These are phyloP conservation scores for Cliona cf. orientalis DNA, from an alignment of 37 sponge, comb jelly and placozoan genomes.

Conservation along the genomic window DNA sequence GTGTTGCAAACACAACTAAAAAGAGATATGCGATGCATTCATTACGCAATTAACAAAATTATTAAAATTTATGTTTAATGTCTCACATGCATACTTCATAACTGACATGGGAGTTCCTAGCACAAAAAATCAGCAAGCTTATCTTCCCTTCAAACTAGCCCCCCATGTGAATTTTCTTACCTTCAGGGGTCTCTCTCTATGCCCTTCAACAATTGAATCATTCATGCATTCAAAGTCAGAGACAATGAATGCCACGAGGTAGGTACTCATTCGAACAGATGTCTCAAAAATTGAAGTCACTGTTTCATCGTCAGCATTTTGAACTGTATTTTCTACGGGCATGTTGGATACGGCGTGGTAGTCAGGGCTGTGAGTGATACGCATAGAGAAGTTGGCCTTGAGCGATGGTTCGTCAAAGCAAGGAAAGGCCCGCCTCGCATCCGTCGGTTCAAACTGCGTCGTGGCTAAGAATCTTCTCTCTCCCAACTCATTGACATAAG, in stretches of 20 bases:
- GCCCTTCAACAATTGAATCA: neutral
- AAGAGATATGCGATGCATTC: no score
- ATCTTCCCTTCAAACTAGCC: neutral
- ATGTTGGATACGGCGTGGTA: conserved; percentile 82
- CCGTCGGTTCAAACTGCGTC: conserved; percentile 97
- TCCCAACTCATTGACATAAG: conserved; percentile 48
- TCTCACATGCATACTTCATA: neutral
- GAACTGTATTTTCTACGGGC: conserved; percentile 36
- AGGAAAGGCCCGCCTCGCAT: conserved; percentile 95
- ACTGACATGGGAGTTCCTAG: neutral
- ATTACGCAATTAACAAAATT: no score
- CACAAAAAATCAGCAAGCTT: neutral
- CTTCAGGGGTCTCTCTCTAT: neutral
- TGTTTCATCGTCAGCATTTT: neutral
- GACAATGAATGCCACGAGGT: conserved; percentile 97
- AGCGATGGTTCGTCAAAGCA: conserved; percentile 97
- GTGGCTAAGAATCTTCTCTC: conserved; percentile 65
- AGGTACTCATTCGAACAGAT: conserved; percentile 90
- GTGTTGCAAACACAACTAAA: no score
- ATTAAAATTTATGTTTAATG: neutral
- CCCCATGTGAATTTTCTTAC: neutral
- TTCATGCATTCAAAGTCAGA: conserved; percentile 76
- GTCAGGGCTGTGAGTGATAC: conserved; percentile 56
- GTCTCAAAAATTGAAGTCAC: conserved; percentile 72
- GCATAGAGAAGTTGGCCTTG: conserved; percentile 91